Conservation (phyloP, 1,140 invertebrate species). For the Colletes gigas region DNA sequence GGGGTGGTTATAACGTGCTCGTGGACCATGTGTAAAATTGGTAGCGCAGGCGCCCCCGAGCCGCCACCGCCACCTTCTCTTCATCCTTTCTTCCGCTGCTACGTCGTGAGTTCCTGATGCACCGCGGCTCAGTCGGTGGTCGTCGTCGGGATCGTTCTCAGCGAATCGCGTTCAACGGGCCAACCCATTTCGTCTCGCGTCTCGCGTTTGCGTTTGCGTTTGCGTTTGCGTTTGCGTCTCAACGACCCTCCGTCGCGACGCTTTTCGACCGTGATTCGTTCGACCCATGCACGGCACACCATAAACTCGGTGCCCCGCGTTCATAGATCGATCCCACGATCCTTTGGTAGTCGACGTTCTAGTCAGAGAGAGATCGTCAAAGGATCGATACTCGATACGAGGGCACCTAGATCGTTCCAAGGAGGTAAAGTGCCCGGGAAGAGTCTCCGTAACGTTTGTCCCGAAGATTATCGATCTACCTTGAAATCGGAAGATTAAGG, state of each 20-base stretch:
- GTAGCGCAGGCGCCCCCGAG: constrained; percentile 67
- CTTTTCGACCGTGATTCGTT: background rate
- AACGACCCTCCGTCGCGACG: too few relatives aligned
- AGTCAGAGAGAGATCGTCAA: background rate
- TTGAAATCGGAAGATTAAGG: background rate
- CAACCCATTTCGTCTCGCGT: constrained; percentile 7
- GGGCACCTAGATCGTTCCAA: background rate
- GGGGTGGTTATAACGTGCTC: constrained; percentile 58
- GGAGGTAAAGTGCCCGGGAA: background rate
- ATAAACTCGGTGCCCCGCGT: background rate
- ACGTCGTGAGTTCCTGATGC: constrained; percentile 58
- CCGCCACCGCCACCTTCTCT: constrained; percentile 48
- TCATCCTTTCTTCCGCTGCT: constrained; percentile 53
- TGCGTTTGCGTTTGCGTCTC: too few relatives aligned
- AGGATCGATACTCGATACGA: background rate
- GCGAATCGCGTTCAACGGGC: constrained; percentile 19
- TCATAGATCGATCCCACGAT: background rate
- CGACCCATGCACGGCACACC: background rate
- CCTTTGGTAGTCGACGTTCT: background rate
- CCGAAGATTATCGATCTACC: background rate
- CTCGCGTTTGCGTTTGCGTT: too few relatives aligned
- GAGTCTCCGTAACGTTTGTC: background rate
- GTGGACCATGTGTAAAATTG: constrained; percentile 71
- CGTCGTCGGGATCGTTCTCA: constrained; percentile 57
- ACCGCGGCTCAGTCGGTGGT: constrained; percentile 66